A percentile compares a stretch with the other conserved stretches of the same genome.
phyloP scores from a whole-genome alignment of 2,888 invertebrate species.

The Trachelus iudaicus region DNA sequence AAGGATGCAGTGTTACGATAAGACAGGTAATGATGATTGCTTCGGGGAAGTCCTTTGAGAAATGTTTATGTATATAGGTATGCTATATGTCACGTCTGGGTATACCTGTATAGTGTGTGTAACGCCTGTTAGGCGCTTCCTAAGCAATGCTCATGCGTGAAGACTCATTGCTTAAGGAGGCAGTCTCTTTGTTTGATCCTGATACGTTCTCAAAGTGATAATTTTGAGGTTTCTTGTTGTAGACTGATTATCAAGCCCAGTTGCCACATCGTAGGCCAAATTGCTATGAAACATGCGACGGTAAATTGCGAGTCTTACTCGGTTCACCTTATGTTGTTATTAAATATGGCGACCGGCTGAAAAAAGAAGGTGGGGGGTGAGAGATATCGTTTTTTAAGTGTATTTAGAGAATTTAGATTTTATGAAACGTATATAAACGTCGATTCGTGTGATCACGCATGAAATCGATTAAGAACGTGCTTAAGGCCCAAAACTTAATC shows the following conservation, averaged over 20 bases:
- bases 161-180: not conserved
- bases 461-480: not conserved
- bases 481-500: not conserved
- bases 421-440: not conserved
- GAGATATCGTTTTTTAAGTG: not conserved
- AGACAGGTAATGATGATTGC: slow-evolving; percentile 44
- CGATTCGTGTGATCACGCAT: not conserved
- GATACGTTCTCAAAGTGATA: slow-evolving; percentile 25
- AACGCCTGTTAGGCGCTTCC: no score
- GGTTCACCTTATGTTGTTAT: not conserved
- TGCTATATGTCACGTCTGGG: not conserved
- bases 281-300: not conserved
- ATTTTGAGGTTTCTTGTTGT: slow-evolving; percentile 28
- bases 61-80: slow-evolving; percentile 5
- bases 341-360: not conserved
- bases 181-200: slow-evolving; percentile 3
- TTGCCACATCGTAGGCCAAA: not conserved
- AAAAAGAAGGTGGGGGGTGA: not conserved
- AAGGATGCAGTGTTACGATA: slow-evolving; percentile 20
- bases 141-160: not conserved
- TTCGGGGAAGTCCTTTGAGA: slow-evolving; percentile 35
- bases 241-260: not conserved
- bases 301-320: not conserved
- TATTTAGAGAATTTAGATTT: not conserved
- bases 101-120: not conserved